Conservation (phyloP, 2,113 vertebrate genomes). For the Empidonax traillii region DNA sequence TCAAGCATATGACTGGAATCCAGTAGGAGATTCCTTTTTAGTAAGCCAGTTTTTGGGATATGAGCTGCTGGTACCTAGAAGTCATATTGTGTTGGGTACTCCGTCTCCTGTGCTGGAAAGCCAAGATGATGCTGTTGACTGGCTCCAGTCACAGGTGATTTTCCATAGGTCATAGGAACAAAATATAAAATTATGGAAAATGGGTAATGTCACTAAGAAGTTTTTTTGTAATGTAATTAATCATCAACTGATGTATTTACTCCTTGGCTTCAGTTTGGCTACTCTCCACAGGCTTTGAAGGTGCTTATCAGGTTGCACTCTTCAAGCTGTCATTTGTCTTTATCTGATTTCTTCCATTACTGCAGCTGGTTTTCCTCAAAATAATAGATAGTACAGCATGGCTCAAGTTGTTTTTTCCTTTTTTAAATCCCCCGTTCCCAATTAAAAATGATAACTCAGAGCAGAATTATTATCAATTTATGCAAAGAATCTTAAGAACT, state of each 20-base stretch:
- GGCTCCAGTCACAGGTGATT: not conserved
- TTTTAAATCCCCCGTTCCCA: not conserved
- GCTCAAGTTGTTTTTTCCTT: not conserved
- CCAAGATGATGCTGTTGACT: not conserved
- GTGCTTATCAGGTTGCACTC: not conserved
- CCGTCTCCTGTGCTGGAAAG: not conserved
- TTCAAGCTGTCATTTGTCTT: not conserved
- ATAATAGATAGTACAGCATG: not conserved
- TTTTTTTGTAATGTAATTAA: constrained; percentile 3
- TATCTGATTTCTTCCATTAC: not conserved
- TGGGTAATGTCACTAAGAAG: not conserved
- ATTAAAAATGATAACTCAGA: not conserved
- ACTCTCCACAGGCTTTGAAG: not conserved
- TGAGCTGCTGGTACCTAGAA: not conserved
- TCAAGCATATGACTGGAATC: not conserved
- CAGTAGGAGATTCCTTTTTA: not conserved
- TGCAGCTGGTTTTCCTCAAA: constrained; percentile 20
- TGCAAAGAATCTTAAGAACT: not conserved
- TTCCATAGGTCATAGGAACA: not conserved
- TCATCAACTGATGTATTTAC: not conserved
- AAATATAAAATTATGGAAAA: not conserved
- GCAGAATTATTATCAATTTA: not conserved
- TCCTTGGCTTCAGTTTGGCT: not conserved
- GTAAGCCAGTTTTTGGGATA: not conserved
- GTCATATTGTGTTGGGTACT: not conserved